These are phyloP conservation scores for Liodrosophila aerea DNA, from an alignment of 2,888 invertebrate species.

Conservation along the genomic window DNA sequence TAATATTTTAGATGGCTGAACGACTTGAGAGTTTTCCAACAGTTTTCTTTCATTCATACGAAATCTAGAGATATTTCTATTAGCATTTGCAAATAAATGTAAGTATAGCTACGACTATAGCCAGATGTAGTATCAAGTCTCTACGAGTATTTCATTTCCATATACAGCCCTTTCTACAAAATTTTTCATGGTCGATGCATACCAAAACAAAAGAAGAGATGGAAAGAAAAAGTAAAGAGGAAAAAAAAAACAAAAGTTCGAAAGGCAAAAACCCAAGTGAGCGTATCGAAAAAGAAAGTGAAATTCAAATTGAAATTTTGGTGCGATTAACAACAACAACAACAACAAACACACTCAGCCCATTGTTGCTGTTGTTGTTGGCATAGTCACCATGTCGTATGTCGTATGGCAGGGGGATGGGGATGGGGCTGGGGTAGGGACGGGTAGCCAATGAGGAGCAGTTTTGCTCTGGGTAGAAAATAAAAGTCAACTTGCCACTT, in stretches of 20 bases:
- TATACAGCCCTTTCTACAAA: slow-evolving; percentile 59
- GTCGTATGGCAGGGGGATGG: slow-evolving; percentile 26
- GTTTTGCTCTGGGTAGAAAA: slow-evolving; percentile 67
- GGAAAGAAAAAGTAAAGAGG: slow-evolving; percentile 1
- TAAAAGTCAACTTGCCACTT: slow-evolving; percentile 76
- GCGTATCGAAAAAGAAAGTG: slow-evolving; percentile 81
- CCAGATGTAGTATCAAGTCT: too few species aligned
- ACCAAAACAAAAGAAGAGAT: slow-evolving; percentile 58
- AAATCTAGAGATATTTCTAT: too few species aligned
- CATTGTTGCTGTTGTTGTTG: slow-evolving; percentile 29
- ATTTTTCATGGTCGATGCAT: slow-evolving; percentile 72
- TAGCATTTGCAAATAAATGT: too few species aligned
- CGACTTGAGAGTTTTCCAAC: too few species aligned
- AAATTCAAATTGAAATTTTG: slow-evolving; percentile 79
- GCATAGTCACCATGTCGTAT: slow-evolving; percentile 68
- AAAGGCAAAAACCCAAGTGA: slow-evolving; percentile 78
- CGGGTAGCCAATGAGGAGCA: slow-evolving; percentile 34
- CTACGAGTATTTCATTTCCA: too few species aligned
- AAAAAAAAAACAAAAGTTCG: slow-evolving; percentile 65
- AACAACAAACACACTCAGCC: slow-evolving; percentile 39
- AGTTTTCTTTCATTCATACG: too few species aligned
- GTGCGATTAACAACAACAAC: slow-evolving; percentile 73
- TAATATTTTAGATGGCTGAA: too few species aligned
- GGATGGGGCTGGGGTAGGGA: slow-evolving; percentile 1
- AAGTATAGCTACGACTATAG: too few species aligned